Evolutionary conservation across 2,888 invertebrate species (phyloP).

Genomic region (Brachylomia viminalis): DNA sequence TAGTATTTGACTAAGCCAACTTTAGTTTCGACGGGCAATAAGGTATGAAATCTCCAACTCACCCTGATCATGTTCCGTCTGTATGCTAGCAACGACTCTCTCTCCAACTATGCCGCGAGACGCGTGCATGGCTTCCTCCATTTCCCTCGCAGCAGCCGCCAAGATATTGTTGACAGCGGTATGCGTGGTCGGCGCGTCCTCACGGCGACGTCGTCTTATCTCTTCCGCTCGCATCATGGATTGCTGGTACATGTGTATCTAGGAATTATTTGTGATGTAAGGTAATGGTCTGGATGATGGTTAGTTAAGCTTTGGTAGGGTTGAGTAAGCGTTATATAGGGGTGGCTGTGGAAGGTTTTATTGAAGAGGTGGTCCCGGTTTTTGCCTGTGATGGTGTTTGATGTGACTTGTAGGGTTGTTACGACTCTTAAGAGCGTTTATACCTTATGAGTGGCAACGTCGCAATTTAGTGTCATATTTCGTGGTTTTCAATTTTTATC

Average conservation of each 20-base stretch:
- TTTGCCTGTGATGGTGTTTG: constrained; percentile 28
- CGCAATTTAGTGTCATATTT: too few species aligned
- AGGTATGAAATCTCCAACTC: constrained; percentile 51
- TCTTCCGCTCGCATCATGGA: constrained; percentile 89
- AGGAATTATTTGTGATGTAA: constrained; percentile 58
- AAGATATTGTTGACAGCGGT: constrained; percentile 88
- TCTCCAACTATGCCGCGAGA: constrained; percentile 67
- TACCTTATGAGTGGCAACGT: too few species aligned
- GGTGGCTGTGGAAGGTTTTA: constrained; percentile 15
- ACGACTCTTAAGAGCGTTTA: too few species aligned
- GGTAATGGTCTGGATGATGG: constrained; percentile 60
- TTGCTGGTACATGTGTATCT: constrained; percentile 90
- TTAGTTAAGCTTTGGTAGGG: constrained; percentile 41
- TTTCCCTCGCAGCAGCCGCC: constrained; percentile 87
- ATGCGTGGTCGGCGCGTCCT: constrained; percentile 84
- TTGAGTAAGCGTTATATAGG: constrained; percentile 41
- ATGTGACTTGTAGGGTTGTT: background rate
- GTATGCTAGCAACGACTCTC: constrained; percentile 83
- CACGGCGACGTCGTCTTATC: constrained; percentile 84
- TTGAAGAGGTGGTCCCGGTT: constrained; percentile 28
- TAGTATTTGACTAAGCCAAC: too few species aligned
- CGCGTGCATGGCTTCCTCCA: constrained; percentile 86
- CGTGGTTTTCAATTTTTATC: too few species aligned
- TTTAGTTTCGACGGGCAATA: background rate
- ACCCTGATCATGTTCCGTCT: constrained; percentile 86